These are phyloP conservation scores for Syngnathoides biaculeatus DNA, from an alignment of 2,113 vertebrate genomes.

Conservation along the genomic window DNA sequence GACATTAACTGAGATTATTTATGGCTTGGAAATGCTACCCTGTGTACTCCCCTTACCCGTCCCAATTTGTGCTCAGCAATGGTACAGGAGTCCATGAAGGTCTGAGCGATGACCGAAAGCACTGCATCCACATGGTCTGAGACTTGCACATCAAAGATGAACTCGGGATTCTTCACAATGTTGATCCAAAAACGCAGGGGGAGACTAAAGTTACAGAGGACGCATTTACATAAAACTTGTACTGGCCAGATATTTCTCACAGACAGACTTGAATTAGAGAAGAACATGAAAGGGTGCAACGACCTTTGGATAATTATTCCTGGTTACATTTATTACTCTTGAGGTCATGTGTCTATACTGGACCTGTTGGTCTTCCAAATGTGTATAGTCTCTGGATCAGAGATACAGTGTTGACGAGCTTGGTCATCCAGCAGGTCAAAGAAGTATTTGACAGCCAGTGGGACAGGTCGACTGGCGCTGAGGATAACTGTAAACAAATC, in stretches of 20 bases:
- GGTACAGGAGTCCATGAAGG: constrained; percentile 98
- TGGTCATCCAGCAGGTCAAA: constrained; percentile 96
- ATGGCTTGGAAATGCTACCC: background rate
- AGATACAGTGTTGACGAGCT: constrained; percentile 83
- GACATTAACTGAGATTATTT: background rate
- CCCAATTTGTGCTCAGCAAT: constrained; percentile 96
- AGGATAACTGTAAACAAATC: constrained; percentile 96
- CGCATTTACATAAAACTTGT: background rate
- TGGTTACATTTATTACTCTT: background rate
- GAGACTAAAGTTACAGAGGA: constrained; percentile 70
- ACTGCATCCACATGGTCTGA: constrained; percentile 93
- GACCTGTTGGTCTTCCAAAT: constrained; percentile 99
- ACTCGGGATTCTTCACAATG: constrained; percentile 97
- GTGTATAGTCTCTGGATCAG: constrained; percentile 92
- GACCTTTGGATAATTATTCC: background rate
- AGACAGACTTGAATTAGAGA: background rate
- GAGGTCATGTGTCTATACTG: background rate
- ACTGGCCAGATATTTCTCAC: background rate
- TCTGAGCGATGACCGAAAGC: constrained; percentile 93
- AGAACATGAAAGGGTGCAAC: background rate
- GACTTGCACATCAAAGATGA: constrained; percentile 94
- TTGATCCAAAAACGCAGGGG: constrained; percentile 98
- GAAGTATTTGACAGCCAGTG: constrained; percentile 94
- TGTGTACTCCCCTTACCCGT: constrained; percentile 75
- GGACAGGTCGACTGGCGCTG: constrained; percentile 89